Percentiles rank a stretch among this genome's conserved stretches.
These are phyloP conservation scores for Tangachromis dhanisi DNA, from an alignment of 2,113 vertebrate species.

Conservation along the genomic window DNA sequence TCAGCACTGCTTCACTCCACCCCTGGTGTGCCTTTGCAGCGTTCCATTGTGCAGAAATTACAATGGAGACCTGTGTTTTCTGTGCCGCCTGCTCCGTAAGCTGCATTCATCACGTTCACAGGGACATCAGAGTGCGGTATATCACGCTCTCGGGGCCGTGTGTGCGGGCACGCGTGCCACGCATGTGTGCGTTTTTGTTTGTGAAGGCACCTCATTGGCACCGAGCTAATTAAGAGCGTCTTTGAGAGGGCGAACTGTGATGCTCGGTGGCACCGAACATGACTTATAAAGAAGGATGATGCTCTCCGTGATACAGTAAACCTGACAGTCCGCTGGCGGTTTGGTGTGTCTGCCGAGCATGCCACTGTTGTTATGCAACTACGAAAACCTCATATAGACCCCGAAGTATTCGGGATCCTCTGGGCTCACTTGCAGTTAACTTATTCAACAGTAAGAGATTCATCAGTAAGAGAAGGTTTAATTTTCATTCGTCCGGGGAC, in stretches of 20 bases:
- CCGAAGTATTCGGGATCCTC: not conserved
- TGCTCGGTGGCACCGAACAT: not conserved
- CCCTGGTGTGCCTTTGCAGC: conserved; percentile 38
- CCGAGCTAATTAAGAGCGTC: conserved; percentile 34
- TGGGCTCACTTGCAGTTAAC: not conserved
- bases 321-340: not conserved
- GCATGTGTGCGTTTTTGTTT: not conserved
- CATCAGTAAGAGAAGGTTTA: not conserved
- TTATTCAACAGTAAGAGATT: not conserved
- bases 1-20: conserved; percentile 43
- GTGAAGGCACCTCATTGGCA: conserved; percentile 24
- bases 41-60: conserved; percentile 56
- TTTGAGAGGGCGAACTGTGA: not conserved
- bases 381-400: not conserved
- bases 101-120: conserved; percentile 52
- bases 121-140: conserved; percentile 16
- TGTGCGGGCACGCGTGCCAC: not conserved
- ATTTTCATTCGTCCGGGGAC: not conserved
- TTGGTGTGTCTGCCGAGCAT: not conserved
- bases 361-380: not conserved
- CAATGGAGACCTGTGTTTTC: conserved; percentile 51
- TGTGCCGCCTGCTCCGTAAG: conserved; percentile 32
- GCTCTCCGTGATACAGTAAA: not conserved
- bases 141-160: conserved; percentile 39
- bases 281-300: not conserved